phyloP scores from a whole-genome alignment of 2,888 invertebrate genomes.

The Lasius platythorax region DNA sequence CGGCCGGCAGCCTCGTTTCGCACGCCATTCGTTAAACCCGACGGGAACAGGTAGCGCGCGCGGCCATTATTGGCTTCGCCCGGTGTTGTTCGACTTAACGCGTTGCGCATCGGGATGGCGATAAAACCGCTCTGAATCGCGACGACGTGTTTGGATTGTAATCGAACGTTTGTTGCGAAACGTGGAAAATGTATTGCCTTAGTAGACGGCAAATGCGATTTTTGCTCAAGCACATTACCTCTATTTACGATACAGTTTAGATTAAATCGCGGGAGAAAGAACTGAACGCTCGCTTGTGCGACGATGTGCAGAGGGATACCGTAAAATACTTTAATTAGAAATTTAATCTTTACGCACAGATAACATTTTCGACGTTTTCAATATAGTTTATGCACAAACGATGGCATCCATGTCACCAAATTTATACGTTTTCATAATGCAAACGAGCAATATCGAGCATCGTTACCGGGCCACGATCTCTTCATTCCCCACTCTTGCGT shows the following conservation, averaged over 20 bases:
- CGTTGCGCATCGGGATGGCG: slow-evolving; percentile 32
- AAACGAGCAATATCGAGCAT: slow-evolving; percentile 46
- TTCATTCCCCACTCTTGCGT: background rate
- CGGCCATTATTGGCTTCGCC: slow-evolving; percentile 53
- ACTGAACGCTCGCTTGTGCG: background rate
- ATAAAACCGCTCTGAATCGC: slow-evolving; percentile 34
- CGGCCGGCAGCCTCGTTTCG: slow-evolving; percentile 42
- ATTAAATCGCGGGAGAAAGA: slow-evolving; percentile 29
- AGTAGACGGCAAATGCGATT: slow-evolving; percentile 24
- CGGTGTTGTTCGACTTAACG: slow-evolving; percentile 37
- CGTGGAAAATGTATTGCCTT: slow-evolving; percentile 17
- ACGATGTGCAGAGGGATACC: background rate
- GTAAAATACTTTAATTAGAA: slow-evolving; percentile 13
- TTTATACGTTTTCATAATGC: slow-evolving; percentile 41
- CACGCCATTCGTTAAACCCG: slow-evolving; percentile 57
- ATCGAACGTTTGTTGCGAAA: slow-evolving; percentile 47
- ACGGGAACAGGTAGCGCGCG: slow-evolving; percentile 46
- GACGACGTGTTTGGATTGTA: slow-evolving; percentile 46
- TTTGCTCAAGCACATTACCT: slow-evolving; percentile 18
- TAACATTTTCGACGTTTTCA: background rate
- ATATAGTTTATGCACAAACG: background rate
- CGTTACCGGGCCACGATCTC: slow-evolving; percentile 27
- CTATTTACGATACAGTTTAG: background rate
- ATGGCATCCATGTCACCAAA: background rate
- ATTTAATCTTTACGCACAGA: background rate